A percentile compares a stretch with the other conserved stretches of the same genome.
These are phyloP conservation scores for Aphidius ervi DNA, from an alignment of 1,140 invertebrate species.

Conservation along the genomic window DNA sequence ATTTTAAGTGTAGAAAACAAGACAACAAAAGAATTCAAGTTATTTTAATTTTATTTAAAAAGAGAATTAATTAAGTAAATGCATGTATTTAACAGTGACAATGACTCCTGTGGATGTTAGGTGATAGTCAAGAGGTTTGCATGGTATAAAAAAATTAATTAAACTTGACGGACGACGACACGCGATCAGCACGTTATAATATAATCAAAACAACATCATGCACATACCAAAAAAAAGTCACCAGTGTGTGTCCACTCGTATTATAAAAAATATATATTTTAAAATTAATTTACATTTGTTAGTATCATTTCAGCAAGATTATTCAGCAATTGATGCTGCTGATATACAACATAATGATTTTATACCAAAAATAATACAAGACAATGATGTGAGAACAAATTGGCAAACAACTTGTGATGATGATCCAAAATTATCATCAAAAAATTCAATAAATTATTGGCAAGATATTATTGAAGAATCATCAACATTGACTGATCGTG, in stretches of 20 bases:
- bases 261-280: not conserved
- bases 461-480: conserved; percentile 2
- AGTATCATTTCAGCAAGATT: conserved; percentile 48
- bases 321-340: conserved; percentile 35
- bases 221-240: not conserved
- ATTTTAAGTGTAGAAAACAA: no score
- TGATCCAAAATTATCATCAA: not conserved
- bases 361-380: not conserved
- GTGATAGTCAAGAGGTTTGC: conserved; percentile 19
- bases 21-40: not conserved
- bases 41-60: conserved; percentile 1
- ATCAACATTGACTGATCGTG: conserved; percentile 40
- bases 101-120: conserved; percentile 16
- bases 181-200: conserved; percentile 29
- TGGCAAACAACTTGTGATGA: conserved; percentile 4
- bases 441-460: conserved; percentile 6
- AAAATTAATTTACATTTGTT: conserved; percentile 15
- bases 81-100: conserved; percentile 15
- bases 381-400: not conserved
- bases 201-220: not conserved
- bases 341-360: conserved; percentile 18
- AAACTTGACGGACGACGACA: conserved; percentile 34
- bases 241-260: not conserved
- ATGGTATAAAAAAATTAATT: conserved; percentile 36
- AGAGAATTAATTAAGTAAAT: conserved; percentile 13